A percentile compares a stretch with the other conserved stretches of the same genome.
Conservation (phyloP, 64 coral and sea anemone species). For the Anthopleura sola region DNA sequence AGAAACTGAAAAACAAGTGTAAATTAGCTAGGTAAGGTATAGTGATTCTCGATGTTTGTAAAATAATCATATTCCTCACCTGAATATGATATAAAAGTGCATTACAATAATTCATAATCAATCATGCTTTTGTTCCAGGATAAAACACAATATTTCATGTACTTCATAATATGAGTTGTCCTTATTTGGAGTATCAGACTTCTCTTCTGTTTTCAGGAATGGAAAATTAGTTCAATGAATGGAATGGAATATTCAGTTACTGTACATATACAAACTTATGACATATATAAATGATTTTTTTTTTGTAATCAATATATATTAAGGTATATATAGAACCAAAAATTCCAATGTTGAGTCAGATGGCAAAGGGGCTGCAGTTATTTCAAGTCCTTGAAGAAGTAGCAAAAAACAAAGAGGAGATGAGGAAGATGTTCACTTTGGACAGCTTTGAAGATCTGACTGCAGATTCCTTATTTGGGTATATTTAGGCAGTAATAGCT, state of each 20-base stretch:
- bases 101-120: conserved; percentile 5
- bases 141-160: conserved; percentile 1
- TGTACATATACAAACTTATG: neutral
- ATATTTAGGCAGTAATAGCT: neutral
- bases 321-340: conserved; percentile 24
- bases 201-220: neutral
- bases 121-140: neutral
- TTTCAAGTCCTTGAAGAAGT: conserved; percentile 20
- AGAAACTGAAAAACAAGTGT: conserved; percentile 26
- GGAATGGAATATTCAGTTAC: neutral
- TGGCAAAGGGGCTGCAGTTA: conserved; percentile 23
- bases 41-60: too few species aligned
- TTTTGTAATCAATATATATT: conserved; percentile 10
- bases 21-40: conserved; percentile 10
- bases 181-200: neutral
- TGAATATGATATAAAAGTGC: neutral
- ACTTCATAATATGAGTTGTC: neutral
- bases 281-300: conserved; percentile 19
- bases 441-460: neutral
- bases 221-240: conserved; percentile 1
- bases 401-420: conserved; percentile 7
- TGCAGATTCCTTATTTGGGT: too few species aligned
- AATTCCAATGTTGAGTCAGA: conserved; percentile 23
- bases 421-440: neutral
- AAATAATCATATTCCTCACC: too few species aligned